Conservation (phyloP, 2,797 vertebrate genomes). For the Fistularia commersonii region DNA sequence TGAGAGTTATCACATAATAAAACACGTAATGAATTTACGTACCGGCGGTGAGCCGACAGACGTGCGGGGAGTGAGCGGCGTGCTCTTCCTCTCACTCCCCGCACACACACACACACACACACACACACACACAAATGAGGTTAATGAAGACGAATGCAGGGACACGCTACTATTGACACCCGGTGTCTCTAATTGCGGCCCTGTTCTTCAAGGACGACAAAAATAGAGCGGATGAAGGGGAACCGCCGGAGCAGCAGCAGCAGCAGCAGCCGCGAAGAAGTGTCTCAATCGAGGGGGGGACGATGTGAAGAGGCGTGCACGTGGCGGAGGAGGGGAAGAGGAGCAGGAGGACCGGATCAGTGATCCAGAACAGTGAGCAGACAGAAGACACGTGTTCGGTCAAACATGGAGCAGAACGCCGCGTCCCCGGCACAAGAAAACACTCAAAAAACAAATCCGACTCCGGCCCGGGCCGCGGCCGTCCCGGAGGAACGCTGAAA, state of each 20-base stretch:
- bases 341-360: slow-evolving; percentile 41
- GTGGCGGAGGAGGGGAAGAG: slow-evolving; percentile 18
- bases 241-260: slow-evolving; percentile 3
- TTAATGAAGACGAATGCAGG: slow-evolving; percentile 79
- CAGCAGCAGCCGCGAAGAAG: no score
- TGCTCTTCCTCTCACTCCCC: slow-evolving; percentile 1
- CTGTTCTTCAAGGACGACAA: slow-evolving; percentile 67
- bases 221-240: slow-evolving; percentile 42
- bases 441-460: slow-evolving; percentile 16
- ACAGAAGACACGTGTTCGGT: slow-evolving; percentile 65
- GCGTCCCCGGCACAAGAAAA: slow-evolving; percentile 12
- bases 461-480: no score
- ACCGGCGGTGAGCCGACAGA: slow-evolving; percentile 8
- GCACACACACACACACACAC: slow-evolving; percentile 32
- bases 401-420: slow-evolving; percentile 49
- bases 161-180: slow-evolving; percentile 69
- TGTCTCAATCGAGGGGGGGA: no score
- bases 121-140: slow-evolving; percentile 69
- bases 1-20: slow-evolving; percentile 15
- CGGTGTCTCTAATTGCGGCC: slow-evolving; percentile 64
- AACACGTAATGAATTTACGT: slow-evolving; percentile 23
- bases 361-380: slow-evolving; percentile 73
- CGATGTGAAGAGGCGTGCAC: slow-evolving; percentile 3
- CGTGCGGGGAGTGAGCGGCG: slow-evolving; percentile 3
- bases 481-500: no score